phyloP scores from a whole-genome alignment of 2,888 invertebrate genomes.

The Tenodera sinensis region DNA sequence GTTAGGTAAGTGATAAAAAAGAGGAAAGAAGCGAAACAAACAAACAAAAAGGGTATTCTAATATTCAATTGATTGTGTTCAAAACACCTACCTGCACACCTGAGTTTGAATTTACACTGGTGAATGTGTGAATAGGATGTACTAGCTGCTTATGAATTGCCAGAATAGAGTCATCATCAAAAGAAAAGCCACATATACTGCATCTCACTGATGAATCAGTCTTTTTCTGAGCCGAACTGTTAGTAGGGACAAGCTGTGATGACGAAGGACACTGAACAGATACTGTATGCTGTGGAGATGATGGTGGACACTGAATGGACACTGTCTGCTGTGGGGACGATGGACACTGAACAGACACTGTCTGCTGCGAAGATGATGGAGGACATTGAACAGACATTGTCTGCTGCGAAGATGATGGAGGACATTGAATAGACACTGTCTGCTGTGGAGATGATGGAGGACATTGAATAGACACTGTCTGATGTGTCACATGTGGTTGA shows the following conservation, averaged over 20 bases:
- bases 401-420: not conserved
- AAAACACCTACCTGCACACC: not conserved
- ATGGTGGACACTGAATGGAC: too few species aligned
- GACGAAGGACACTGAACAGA: not conserved
- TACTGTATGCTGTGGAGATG: not conserved
- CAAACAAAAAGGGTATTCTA: too few species aligned
- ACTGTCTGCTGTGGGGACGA: too few species aligned
- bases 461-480: not conserved
- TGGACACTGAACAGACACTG: not conserved
- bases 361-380: not conserved
- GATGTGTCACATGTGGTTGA: not conserved
- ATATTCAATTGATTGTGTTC: not conserved
- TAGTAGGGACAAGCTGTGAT: not conserved
- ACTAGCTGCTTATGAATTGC: slow-evolving; percentile 72
- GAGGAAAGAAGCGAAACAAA: too few species aligned
- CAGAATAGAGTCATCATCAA: slow-evolving; percentile 65
- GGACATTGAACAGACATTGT: not conserved
- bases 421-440: not conserved
- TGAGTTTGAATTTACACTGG: not conserved
- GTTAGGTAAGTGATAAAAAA: too few species aligned
- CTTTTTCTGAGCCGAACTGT: not conserved
- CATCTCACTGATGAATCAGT: slow-evolving; percentile 46
- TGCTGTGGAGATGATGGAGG: not conserved
- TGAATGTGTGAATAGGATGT: slow-evolving; percentile 43
- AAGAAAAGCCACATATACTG: slow-evolving; percentile 69